phyloP scores from a whole-genome alignment of 2,797 vertebrate species.

The Pipistrellus nathusii region DNA sequence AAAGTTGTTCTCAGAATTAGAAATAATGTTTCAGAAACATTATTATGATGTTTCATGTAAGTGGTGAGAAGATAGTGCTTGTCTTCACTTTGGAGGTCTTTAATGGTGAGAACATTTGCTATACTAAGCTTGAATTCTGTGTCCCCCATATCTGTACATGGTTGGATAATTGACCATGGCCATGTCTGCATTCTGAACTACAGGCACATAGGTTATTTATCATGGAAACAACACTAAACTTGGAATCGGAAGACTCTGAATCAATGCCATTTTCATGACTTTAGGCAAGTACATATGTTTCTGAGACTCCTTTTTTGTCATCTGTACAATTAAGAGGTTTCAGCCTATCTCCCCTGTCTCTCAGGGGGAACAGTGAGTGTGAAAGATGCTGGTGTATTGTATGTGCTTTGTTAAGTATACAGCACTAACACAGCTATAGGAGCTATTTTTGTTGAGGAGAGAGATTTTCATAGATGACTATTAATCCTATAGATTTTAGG shows the following conservation, averaged over 20 bases:
- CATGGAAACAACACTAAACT: neutral
- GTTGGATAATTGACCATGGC: neutral
- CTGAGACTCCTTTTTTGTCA: neutral
- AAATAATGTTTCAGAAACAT: neutral
- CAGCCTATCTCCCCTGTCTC: neutral
- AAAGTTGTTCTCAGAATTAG: conserved; percentile 30
- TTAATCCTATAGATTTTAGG: neutral
- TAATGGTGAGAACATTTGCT: neutral
- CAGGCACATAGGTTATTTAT: neutral
- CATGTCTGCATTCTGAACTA: neutral
- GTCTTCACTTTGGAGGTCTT: conserved; percentile 24
- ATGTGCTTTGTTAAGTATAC: neutral
- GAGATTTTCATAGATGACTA: neutral
- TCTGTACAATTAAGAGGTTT: neutral
- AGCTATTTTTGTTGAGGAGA: conserved; percentile 2
- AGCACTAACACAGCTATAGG: neutral
- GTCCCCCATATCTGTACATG: neutral
- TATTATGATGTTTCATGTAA: neutral
- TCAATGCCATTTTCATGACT: neutral
- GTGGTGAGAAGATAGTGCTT: neutral
- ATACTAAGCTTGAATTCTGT: neutral
- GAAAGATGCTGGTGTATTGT: neutral
- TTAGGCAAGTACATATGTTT: neutral
- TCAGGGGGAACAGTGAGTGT: neutral
- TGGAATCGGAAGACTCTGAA: neutral